Conservation (phyloP, 1,140 invertebrate species). For the Drosophila arawakana region DNA sequence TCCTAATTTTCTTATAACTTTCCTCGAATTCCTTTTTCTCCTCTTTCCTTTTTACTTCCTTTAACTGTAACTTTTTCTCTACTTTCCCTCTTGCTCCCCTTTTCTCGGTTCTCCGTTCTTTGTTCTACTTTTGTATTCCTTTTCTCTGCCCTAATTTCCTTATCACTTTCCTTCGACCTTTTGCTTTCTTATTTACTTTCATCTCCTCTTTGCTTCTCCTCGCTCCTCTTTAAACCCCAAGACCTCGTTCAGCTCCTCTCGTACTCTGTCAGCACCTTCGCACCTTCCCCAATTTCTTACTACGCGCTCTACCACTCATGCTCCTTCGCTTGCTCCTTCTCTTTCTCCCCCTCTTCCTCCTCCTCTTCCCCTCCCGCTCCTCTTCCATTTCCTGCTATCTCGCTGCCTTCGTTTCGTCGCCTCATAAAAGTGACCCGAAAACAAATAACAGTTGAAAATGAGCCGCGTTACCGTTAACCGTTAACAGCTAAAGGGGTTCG, state of each 20-base stretch:
- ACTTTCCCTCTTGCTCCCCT: too few relatives aligned
- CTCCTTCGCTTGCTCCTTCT: neutral
- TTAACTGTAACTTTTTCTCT: too few relatives aligned
- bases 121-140: too few relatives aligned
- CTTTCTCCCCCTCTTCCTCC: neutral
- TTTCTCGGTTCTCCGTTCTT: too few relatives aligned
- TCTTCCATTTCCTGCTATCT: neutral
- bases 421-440: conserved; percentile 36
- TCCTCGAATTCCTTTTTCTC: too few relatives aligned
- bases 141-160: too few relatives aligned
- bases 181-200: neutral
- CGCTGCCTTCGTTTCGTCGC: conserved; percentile 11
- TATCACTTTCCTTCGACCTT: too few relatives aligned
- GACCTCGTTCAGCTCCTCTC: neutral
- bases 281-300: neutral
- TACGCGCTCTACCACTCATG: neutral
- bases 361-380: neutral
- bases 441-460: conserved; percentile 50
- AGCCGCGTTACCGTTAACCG: conserved; percentile 67
- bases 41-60: too few relatives aligned
- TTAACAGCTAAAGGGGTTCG: conserved; percentile 45
- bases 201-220: neutral
- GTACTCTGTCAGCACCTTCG: neutral
- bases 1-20: too few relatives aligned
- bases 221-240: neutral